These are phyloP conservation scores for Brachyrhaphis roseni DNA, from an alignment of 2,797 vertebrate genomes.

Conservation along the genomic window DNA sequence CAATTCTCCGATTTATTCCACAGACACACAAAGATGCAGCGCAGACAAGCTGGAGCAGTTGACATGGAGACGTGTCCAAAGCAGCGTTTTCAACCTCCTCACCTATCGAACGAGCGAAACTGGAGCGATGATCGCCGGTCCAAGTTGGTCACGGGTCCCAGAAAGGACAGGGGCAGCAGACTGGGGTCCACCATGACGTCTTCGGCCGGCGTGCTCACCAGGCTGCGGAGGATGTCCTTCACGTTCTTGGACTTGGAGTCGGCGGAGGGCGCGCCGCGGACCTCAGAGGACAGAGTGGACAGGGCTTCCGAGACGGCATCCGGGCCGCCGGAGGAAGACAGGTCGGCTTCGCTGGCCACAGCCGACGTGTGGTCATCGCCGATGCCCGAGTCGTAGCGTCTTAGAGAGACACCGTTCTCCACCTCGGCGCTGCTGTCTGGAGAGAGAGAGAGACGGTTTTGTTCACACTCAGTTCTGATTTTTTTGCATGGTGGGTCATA, in stretches of 20 bases:
- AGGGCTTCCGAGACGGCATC: conserved; percentile 93
- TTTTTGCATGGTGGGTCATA: no score
- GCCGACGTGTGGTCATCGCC: conserved; percentile 83
- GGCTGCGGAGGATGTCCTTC: conserved; percentile 95
- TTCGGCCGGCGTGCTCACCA: conserved; percentile 88
- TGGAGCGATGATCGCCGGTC: conserved; percentile 83
- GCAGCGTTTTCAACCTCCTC: conserved; percentile 37
- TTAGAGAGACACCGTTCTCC: conserved; percentile 77
- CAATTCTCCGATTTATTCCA: conserved; percentile 6
- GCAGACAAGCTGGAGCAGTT: neutral
- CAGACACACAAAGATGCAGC: neutral
- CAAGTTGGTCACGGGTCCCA: conserved; percentile 83
- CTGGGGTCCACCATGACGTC: conserved; percentile 84
- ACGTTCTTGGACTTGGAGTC: conserved; percentile 89
- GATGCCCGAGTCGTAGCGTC: conserved; percentile 85
- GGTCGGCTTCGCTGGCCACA: conserved; percentile 50
- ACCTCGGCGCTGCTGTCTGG: conserved; percentile 71
- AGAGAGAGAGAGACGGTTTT: neutral
- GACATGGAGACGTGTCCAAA: neutral
- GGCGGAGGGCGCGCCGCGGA: conserved; percentile 75
- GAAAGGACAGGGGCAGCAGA: conserved; percentile 87
- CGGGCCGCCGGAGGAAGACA: conserved; percentile 76
- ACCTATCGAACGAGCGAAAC: conserved; percentile 97
- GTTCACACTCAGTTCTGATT: no score
- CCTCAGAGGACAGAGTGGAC: conserved; percentile 91